phyloP scores from a whole-genome alignment of 2,888 invertebrate species.

The Noctuana brunneofusca region DNA sequence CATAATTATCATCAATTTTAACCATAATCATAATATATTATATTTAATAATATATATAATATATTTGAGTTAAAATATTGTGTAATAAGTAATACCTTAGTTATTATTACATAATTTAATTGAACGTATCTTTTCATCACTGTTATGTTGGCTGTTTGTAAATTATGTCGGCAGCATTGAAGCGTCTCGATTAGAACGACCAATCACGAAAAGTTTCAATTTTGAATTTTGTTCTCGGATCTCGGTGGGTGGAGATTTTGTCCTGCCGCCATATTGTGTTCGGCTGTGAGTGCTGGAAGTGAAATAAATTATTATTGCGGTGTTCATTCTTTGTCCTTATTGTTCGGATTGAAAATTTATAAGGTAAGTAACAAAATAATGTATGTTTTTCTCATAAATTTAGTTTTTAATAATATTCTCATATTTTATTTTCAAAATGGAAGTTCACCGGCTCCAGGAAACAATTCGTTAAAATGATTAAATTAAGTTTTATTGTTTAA shows the following conservation, averaged over 20 bases:
- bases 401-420: constrained; percentile 27
- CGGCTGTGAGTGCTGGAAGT: constrained; percentile 78
- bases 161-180: constrained; percentile 58
- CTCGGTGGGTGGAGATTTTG: constrained; percentile 79
- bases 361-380: constrained; percentile 68
- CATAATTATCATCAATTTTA: no score
- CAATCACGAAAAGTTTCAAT: constrained; percentile 69
- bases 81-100: no score
- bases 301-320: constrained; percentile 65
- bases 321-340: constrained; percentile 71
- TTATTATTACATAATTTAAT: no score
- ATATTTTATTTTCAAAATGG: constrained; percentile 15
- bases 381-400: constrained; percentile 69
- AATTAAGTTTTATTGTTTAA: not conserved
- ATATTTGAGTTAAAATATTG: no score
- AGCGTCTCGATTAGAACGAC: constrained; percentile 66
- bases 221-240: constrained; percentile 71
- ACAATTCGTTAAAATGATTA: constrained; percentile 7
- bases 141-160: constrained; percentile 19
- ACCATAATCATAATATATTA: no score
- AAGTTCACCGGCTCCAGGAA: constrained; percentile 25
- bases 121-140: not conserved
- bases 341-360: constrained; percentile 70
- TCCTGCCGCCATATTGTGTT: constrained; percentile 81
- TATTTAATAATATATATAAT: no score